Evolutionary conservation across 2,797 vertebrate species (phyloP).

Genomic region (Dryobates pubescens): DNA sequence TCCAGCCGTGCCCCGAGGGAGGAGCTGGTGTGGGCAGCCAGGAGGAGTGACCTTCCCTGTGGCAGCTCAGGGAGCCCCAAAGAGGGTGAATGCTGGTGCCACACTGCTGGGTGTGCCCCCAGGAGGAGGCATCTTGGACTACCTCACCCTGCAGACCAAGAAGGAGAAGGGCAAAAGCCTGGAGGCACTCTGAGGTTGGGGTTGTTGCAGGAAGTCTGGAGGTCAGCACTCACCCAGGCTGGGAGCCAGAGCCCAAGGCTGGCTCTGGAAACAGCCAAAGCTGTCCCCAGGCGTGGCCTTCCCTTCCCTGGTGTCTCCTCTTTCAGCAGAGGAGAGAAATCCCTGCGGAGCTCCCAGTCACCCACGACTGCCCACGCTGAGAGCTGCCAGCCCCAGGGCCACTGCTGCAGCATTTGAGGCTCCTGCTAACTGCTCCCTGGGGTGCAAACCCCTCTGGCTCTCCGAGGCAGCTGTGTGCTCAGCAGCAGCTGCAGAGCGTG

Average conservation of each 20-base stretch:
- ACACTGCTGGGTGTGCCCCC: slow-evolving; percentile 76
- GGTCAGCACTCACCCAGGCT: neutral
- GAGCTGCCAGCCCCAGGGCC: neutral
- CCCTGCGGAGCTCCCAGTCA: neutral
- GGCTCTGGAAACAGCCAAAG: neutral
- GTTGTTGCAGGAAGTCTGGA: neutral
- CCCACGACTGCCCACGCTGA: neutral
- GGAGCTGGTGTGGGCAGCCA: neutral
- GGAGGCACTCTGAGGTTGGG: neutral
- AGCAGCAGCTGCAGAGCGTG: slow-evolving; percentile 10
- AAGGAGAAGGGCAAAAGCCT: slow-evolving; percentile 48
- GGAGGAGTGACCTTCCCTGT: slow-evolving; percentile 72
- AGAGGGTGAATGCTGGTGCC: slow-evolving; percentile 75
- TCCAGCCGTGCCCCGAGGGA: neutral
- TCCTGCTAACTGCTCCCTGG: neutral
- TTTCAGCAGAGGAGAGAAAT: neutral
- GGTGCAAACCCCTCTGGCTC: neutral
- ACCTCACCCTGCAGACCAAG: slow-evolving; percentile 74
- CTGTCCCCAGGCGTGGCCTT: neutral
- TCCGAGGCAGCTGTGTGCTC: neutral
- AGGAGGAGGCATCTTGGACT: slow-evolving; percentile 76
- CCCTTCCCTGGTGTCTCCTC: neutral
- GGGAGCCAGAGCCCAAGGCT: neutral
- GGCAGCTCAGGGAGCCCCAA: slow-evolving; percentile 76
- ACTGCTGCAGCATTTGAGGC: neutral